Evolutionary conservation across 1,140 invertebrate species (phyloP).

Genomic region (Macrobrachium nipponense): DNA sequence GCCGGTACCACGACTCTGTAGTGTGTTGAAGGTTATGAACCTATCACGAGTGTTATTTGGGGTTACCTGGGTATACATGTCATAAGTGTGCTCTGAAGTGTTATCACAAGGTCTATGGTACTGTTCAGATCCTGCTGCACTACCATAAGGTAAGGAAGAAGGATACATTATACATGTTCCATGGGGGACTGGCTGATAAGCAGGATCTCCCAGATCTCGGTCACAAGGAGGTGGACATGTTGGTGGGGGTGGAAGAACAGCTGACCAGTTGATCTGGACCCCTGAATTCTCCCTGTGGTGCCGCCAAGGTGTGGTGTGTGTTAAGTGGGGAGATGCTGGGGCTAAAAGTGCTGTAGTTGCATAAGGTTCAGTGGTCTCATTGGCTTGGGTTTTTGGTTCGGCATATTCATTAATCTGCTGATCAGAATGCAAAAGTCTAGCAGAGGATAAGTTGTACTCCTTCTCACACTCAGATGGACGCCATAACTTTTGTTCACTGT

Average conservation of each 20-base stretch:
- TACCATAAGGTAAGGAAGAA: not conserved
- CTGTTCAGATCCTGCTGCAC: not conserved
- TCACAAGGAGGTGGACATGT: constrained; percentile 42
- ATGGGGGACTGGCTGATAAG: not conserved
- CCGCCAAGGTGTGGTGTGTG: not conserved
- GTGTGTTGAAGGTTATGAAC: constrained; percentile 7
- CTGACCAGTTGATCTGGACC: constrained; percentile 45
- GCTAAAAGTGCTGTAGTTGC: constrained; percentile 52
- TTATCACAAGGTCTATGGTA: not conserved
- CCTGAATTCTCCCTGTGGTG: constrained; percentile 1
- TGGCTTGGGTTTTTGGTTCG: constrained; percentile 50
- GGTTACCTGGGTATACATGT: not conserved
- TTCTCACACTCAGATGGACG: constrained; percentile 57
- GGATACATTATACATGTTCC: not conserved
- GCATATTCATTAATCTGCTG: constrained; percentile 62
- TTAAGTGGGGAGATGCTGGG: constrained; percentile 30
- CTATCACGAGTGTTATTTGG: constrained; percentile 2
- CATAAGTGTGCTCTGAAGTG: not conserved
- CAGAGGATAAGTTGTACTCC: constrained; percentile 59
- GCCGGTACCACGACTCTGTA: not conserved
- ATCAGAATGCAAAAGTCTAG: constrained; percentile 47
- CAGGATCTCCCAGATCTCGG: constrained; percentile 4
- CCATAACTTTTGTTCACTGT: constrained; percentile 63
- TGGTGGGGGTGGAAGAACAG: constrained; percentile 50
- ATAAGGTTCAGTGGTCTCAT: constrained; percentile 51